Evolutionary conservation across 2,888 invertebrate genomes (phyloP).

Genomic region (Watsonalla binaria): DNA sequence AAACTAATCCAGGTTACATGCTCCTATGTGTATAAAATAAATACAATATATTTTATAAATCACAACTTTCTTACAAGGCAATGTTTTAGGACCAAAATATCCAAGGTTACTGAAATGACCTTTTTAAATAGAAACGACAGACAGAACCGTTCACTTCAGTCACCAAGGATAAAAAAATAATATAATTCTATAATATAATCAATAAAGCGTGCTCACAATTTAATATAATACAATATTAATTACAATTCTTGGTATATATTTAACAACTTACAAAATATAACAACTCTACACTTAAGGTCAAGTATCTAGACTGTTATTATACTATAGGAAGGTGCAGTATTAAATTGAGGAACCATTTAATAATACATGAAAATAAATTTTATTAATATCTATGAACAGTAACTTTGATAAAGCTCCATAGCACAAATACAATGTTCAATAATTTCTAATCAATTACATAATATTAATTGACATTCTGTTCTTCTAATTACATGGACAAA

Average conservation of each 20-base stretch:
- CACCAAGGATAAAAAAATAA: neutral
- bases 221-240: constrained; percentile 14
- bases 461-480: no score
- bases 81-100: constrained; percentile 20
- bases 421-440: constrained; percentile 23
- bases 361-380: constrained; percentile 32
- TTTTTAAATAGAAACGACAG: neutral
- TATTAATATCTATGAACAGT: constrained; percentile 18
- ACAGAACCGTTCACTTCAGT: neutral
- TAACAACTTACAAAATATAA: constrained; percentile 34
- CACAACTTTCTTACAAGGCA: constrained; percentile 59
- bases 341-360: constrained; percentile 40
- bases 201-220: constrained; percentile 18
- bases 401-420: constrained; percentile 43
- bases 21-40: constrained; percentile 40
- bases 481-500: no score
- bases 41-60: constrained; percentile 47
- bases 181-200: constrained; percentile 4
- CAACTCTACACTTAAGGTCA: constrained; percentile 13
- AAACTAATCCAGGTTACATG: constrained; percentile 26
- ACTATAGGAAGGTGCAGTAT: constrained; percentile 10
- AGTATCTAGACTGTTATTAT: constrained; percentile 2
- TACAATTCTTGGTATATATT: neutral
- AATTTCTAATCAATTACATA: neutral
- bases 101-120: constrained; percentile 3